These are phyloP conservation scores for Xenops minutus DNA, from an alignment of 2,797 vertebrate genomes.

Conservation along the genomic window DNA sequence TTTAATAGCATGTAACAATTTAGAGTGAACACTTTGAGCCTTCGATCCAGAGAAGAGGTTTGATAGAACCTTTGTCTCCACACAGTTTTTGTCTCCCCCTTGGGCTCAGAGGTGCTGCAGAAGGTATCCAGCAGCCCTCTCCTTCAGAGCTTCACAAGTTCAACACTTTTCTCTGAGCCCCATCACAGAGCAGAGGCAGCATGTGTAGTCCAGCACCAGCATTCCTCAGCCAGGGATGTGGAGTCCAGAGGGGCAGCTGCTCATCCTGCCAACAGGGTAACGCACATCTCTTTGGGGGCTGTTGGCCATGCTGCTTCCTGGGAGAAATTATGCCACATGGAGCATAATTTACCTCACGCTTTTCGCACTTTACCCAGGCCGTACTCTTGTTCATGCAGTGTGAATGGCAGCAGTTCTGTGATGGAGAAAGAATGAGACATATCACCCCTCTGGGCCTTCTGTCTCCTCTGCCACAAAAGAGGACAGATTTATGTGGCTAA, in stretches of 20 bases:
- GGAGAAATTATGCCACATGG: constrained; percentile 1
- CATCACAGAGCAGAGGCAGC: not conserved
- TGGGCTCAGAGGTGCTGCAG: not conserved
- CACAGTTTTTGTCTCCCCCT: not conserved
- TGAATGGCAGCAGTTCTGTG: constrained; percentile 54
- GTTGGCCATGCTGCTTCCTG: not conserved
- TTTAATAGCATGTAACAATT: not conserved
- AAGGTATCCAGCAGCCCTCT: not conserved
- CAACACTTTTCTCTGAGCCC: not conserved
- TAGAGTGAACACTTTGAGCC: not conserved
- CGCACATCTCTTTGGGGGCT: not conserved
- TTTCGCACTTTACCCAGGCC: constrained; percentile 6
- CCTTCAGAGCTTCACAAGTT: not conserved
- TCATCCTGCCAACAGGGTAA: not conserved
- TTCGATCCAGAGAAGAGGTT: not conserved
- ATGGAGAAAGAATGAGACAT: constrained; percentile 32
- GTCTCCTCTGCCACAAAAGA: not conserved
- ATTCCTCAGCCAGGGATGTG: not conserved
- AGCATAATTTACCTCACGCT: constrained; percentile 7
- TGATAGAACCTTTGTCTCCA: not conserved
- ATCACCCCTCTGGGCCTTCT: constrained; percentile 36
- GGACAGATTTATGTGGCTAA: not conserved
- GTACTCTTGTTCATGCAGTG: constrained; percentile 1
- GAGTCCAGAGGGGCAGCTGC: not conserved
- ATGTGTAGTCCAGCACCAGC: not conserved